Percentiles rank a stretch among this genome's conserved stretches.
Evolutionary conservation across 2,797 vertebrate species (phyloP).

Genomic region (Manis javanica): DNA sequence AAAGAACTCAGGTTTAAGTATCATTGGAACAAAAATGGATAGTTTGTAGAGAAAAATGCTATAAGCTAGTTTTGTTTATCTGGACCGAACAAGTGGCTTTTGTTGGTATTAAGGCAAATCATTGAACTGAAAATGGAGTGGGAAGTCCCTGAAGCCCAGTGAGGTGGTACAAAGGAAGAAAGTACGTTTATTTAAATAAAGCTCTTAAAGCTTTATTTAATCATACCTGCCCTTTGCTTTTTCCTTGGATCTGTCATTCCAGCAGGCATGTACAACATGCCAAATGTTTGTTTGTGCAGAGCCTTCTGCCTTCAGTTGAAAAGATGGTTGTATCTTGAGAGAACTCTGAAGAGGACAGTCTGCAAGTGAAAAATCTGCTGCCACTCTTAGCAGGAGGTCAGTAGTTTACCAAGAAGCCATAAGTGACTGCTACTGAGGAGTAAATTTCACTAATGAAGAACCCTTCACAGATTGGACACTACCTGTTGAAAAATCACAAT

Average conservation of each 20-base stretch:
- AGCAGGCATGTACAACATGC: neutral
- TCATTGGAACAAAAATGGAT: neutral
- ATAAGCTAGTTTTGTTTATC: neutral
- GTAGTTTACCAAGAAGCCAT: neutral
- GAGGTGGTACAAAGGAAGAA: neutral
- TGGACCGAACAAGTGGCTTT: neutral
- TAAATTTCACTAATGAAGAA: neutral
- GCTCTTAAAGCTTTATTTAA: neutral
- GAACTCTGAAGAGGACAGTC: neutral
- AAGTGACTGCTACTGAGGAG: neutral
- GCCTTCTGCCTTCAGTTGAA: slow-evolving; percentile 4
- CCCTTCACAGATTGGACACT: neutral
- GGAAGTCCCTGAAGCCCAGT: neutral
- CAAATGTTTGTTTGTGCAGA: slow-evolving; percentile 44
- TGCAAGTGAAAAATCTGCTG: neutral
- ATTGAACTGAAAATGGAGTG: neutral
- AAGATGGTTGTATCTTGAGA: neutral
- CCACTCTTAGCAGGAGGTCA: neutral
- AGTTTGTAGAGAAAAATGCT: neutral
- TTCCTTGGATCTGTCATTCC: slow-evolving; percentile 1
- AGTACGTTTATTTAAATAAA: slow-evolving; percentile 10
- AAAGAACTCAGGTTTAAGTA: neutral
- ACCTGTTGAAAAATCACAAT: neutral
- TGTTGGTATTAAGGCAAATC: slow-evolving; percentile 41
- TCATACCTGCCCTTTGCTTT: neutral